phyloP scores from a whole-genome alignment of 2,888 invertebrate species.

The Protonemura montana region DNA sequence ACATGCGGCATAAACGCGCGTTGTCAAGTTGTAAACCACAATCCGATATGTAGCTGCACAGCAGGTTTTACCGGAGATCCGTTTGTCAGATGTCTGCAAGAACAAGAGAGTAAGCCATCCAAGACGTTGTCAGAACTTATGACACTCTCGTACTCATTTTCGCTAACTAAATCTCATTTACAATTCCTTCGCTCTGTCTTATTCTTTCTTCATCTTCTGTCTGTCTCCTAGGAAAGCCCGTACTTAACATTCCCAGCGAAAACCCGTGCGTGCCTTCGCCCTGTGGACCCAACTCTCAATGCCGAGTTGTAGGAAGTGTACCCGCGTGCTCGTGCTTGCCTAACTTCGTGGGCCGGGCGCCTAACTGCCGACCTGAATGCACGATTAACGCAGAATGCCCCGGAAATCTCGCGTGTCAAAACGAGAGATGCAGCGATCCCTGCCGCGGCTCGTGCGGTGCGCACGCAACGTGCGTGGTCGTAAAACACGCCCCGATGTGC shows the following conservation, averaged over 20 bases:
- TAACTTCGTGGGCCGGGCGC: conserved; percentile 54
- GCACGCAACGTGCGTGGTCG: conserved; percentile 55
- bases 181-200: conserved; percentile 8
- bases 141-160: not conserved
- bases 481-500: conserved; percentile 55
- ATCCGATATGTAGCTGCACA: conserved; percentile 74
- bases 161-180: not conserved
- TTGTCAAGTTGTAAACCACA: conserved; percentile 76
- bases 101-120: conserved; percentile 48
- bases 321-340: conserved; percentile 54
- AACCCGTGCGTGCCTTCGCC: conserved; percentile 71
- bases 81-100: conserved; percentile 64
- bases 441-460: conserved; percentile 55
- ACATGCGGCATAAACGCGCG: conserved; percentile 77
- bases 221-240: conserved; percentile 21
- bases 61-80: conserved; percentile 71
- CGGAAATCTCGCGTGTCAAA: conserved; percentile 54
- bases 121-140: not conserved
- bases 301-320: conserved; percentile 55
- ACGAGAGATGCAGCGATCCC: conserved; percentile 53
- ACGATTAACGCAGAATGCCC: conserved; percentile 53
- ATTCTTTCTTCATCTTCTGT: conserved; percentile 24
- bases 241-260: conserved; percentile 51
- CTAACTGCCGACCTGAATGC: conserved; percentile 55
- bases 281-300: conserved; percentile 65